Evolutionary conservation across 2,797 vertebrate species (phyloP), one percentile per base, ranked within the genome.

Genomic region (Huso huso): DNA sequence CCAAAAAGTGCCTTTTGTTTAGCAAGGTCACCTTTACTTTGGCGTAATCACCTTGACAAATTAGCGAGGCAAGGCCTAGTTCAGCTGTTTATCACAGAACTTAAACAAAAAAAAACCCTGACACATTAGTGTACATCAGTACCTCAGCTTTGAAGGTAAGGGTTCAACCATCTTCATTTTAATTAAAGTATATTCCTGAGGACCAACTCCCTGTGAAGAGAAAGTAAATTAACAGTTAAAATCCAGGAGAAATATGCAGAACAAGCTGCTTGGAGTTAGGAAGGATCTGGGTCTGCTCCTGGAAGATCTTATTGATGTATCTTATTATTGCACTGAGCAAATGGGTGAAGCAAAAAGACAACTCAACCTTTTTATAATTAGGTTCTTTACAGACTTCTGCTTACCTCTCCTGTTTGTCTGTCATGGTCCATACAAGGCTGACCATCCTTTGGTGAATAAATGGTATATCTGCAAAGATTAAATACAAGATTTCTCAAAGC

Each of bases 381-480:
- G 10, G 18, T 18, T n/a, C 12, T 37, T 49, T 10, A 63, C 48
- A 10, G 49, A 55, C 12, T 55, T 8, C 11, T 37, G 0, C 53
- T 62, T 83, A 99, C 97, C 94, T 99, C 97, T 82, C 97, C 97
- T 13, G 95, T 95, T 82, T 99, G 96, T 80, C 97, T 92, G 85
- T 99, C 97, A 73, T 99, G 97, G 83, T 99, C 97, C 97, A 99
- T 97, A 75, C 96, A 99, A 49, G 97, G 97, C 72, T 99, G 97
- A 12, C 94, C 94, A 78, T 99, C 97, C 83, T 94, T 98, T 23
- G 97, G 95, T 69, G 94, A 99, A 82, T 92, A 99, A 83, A 99
- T 94, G 18, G 97, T 98, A 12, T 97, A 97, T 23, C 97, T 99
- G 82, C 55, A 76, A 64, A 6, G 66, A 37, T 10, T 57, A 7